These are phyloP conservation scores for Epinephelus coioides DNA, from an alignment of 2,797 vertebrate genomes.

Conservation along the genomic window DNA sequence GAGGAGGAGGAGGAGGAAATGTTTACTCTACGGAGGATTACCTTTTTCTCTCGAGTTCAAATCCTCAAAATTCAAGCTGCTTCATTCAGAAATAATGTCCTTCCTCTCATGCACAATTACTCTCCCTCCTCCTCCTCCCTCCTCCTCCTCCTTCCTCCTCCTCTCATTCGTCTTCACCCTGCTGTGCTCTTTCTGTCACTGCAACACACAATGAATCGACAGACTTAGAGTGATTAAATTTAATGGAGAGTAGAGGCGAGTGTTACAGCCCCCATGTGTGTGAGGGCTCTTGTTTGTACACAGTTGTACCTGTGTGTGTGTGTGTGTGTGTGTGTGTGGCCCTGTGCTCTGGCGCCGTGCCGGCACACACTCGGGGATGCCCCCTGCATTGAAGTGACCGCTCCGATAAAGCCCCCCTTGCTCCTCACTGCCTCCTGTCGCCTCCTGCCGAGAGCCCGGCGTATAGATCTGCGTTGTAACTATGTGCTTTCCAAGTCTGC, in stretches of 20 bases:
- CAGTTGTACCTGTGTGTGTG: conserved; percentile 41
- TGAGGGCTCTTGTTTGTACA: conserved; percentile 52
- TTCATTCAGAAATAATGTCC: conserved; percentile 47
- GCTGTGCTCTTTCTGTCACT: not conserved
- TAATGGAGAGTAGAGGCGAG: conserved; percentile 58
- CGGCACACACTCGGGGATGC: conserved; percentile 72
- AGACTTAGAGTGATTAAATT: conserved; percentile 59
- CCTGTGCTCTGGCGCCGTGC: conserved; percentile 51
- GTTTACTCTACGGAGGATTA: conserved; percentile 11
- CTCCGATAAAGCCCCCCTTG: conserved; percentile 20
- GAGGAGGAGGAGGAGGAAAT: conserved; percentile 6
- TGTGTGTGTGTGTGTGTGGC: conserved; percentile 36
- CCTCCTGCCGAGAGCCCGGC: conserved; percentile 48
- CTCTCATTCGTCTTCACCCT: not conserved
- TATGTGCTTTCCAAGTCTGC: conserved; percentile 85
- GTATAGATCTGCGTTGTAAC: conserved; percentile 82
- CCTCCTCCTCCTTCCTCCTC: not conserved
- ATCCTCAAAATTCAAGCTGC: not conserved
- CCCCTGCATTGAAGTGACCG: conserved; percentile 74
- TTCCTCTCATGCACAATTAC: conserved; percentile 5
- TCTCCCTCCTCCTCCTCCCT: not conserved
- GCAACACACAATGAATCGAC: conserved; percentile 41
- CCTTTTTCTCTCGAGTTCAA: not conserved
- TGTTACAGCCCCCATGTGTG: conserved; percentile 52
- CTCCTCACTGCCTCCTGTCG: conserved; percentile 30